Evolutionary conservation across 30 jellyfish, hydroid and myxozoan genomes (phyloP), one percentile per base, ranked within the genome.

Genomic region (Aurelia sp.): DNA sequence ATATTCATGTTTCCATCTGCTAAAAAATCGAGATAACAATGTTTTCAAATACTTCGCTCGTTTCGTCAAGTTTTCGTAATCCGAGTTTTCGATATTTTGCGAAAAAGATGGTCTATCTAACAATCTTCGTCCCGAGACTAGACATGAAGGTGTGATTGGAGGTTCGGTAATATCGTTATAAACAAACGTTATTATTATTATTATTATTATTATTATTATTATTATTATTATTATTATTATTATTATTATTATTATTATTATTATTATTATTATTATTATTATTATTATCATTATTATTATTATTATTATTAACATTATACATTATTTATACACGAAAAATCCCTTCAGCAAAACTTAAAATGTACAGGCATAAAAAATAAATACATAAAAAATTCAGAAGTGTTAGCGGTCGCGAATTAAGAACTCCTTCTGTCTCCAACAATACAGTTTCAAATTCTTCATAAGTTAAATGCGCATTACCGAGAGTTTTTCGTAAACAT

Each of bases 351-450:
- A n/a, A n/a, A n/a, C n/a, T n/a, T n/a, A n/a, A n/a, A n/a, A n/a
- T n/a, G n/a, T n/a, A n/a, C n/a, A n/a, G n/a, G n/a, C n/a, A n/a
- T n/a, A n/a, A n/a, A n/a, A n/a, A n/a, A n/a, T n/a, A n/a, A n/a
- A n/a, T n/a, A n/a, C n/a, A n/a, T n/a, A n/a, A n/a, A n/a, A n/a
- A n/a, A n/a, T n/a, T n/a, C n/a, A n/a, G n/a, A n/a, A n/a, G n/a
- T n/a, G n/a, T n/a, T 9, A 78, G 61, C 4, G 97, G 97, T 4
- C 97, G 47, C 15, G 71, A 68, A 57, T 80, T 88, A 15, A 88
- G 21, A 16, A 37, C 73, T 16, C 37, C 8, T 71, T 76, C 88
- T 6, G 68, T 74, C 6, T 84, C 92, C 9, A 41, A 17, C 3
- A 74, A 20, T 2, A 48, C 44, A 0, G 94, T 73, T 11, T 2